These are phyloP conservation scores for Drosophila emarginata DNA, from an alignment of 2,888 invertebrate genomes.

Conservation along the genomic window DNA sequence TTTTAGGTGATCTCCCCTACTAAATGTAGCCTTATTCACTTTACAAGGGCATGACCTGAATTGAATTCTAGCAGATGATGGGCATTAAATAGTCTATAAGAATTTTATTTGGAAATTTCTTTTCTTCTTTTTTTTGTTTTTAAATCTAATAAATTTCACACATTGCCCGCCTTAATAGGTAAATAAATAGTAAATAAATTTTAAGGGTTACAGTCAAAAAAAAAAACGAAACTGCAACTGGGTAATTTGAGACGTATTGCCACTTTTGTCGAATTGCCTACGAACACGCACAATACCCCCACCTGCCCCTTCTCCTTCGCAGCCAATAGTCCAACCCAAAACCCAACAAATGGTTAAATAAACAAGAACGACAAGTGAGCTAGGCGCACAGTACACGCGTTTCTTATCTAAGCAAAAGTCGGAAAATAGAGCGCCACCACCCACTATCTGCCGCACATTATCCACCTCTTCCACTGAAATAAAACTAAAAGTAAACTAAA, in stretches of 20 bases:
- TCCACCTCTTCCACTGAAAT: constrained; percentile 17
- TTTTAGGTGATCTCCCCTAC: constrained; percentile 8
- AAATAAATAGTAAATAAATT: constrained; percentile 64
- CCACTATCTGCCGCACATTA: constrained; percentile 12
- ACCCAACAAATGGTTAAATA: constrained; percentile 51
- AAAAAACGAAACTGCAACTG: constrained; percentile 45
- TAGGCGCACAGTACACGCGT: constrained; percentile 19
- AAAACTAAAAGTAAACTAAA: constrained; percentile 62
- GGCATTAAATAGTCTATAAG: neutral
- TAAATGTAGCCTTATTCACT: constrained; percentile 41
- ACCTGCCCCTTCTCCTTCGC: neutral
- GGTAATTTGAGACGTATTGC: constrained; percentile 57
- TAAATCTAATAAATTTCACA: constrained; percentile 4
- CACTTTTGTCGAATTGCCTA: constrained; percentile 45
- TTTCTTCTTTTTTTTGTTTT: neutral
- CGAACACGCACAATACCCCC: constrained; percentile 47
- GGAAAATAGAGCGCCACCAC: constrained; percentile 45
- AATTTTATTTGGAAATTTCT: neutral
- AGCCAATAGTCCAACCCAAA: neutral
- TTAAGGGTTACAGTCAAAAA: constrained; percentile 50
- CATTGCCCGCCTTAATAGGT: constrained; percentile 32
- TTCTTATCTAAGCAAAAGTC: constrained; percentile 48
- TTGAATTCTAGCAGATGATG: constrained; percentile 19
- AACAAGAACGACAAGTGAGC: constrained; percentile 57
- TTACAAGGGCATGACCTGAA: constrained; percentile 67